Evolutionary conservation across 2,888 invertebrate genomes (phyloP), one percentile per base, ranked within the genome.

Genomic region (Invenusta paracnida): DNA sequence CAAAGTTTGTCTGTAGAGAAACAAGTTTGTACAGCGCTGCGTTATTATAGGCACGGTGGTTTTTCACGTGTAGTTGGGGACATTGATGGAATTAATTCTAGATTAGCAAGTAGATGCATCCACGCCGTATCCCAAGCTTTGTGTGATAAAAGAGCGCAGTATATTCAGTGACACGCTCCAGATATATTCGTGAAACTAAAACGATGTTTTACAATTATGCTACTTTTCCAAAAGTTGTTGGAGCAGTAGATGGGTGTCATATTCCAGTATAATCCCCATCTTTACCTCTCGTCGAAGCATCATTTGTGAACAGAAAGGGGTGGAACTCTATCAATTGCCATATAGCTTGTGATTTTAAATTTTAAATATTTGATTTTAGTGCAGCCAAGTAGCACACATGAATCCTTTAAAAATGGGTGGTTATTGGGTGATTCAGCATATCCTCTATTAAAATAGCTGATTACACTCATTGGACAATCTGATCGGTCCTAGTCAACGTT

Each of bases 291-390:
- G 25, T n/a, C 25, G 82, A 82, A 82, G 17, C 25, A 23, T 11
- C 82, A 82, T 82, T 82, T 82, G 29, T 82, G 82, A 82, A 82
- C 23, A 82, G 82, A 82, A 82, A 82, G 23, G 82, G 82, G 23
- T 82, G 29, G 29, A 11, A 82, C 23, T 30, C 82, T 17, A 82
- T 82, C 23, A 82, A 82, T 28, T 82, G 82, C 82, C 82, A 82
- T 23, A 30, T 82, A 11, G 79, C 23, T 2, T 79, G 79, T 79
- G 79, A 79, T n/a, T 82, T 82, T 29, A 82, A 82, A 25, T 30
- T 82, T 5, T 25, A 23, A 30, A 82, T 82, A 11, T 82, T 82
- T 82, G 82, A 82, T 28, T 11, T 82, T 2, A 27, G 82, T 82
- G 1, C 82, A 82, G 25, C 82, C 25, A 82, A 29, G 82, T 25